phyloP scores from a whole-genome alignment of 2,797 vertebrate genomes.

The Hypotaenidia philippensis region DNA sequence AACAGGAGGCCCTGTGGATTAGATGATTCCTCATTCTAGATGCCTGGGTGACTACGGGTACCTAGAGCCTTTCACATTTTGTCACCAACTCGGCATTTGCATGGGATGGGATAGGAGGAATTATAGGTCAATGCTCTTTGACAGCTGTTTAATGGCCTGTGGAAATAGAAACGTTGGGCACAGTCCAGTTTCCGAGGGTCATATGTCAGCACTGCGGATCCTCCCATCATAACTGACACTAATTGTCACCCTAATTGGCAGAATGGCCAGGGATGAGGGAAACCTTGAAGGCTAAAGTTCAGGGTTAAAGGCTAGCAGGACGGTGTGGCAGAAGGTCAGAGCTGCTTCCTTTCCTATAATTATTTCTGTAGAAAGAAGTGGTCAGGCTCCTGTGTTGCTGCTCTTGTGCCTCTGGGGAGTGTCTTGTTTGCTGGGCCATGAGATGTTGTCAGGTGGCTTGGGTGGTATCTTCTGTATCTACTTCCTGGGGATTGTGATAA shows the following conservation, averaged over 20 bases:
- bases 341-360: neutral
- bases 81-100: neutral
- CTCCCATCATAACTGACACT: neutral
- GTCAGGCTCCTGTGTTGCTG: neutral
- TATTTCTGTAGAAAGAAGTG: neutral
- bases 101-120: neutral
- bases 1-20: neutral
- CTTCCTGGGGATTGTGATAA: neutral
- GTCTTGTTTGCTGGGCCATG: neutral
- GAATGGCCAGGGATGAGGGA: neutral
- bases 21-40: neutral
- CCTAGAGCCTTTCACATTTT: neutral
- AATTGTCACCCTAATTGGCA: neutral
- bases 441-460: neutral
- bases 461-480: neutral
- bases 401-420: neutral
- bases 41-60: fast-evolving
- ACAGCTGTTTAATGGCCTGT: conserved; percentile 37
- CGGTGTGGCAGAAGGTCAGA: neutral
- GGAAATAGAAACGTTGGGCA: conserved; percentile 16
- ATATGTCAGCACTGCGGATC: neutral
- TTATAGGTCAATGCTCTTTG: neutral
- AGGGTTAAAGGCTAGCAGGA: neutral
- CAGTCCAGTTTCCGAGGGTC: conserved; percentile 18
- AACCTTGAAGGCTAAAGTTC: neutral